phyloP scores from a whole-genome alignment of 1,140 invertebrate species.

The Drosophila mauritiana region DNA sequence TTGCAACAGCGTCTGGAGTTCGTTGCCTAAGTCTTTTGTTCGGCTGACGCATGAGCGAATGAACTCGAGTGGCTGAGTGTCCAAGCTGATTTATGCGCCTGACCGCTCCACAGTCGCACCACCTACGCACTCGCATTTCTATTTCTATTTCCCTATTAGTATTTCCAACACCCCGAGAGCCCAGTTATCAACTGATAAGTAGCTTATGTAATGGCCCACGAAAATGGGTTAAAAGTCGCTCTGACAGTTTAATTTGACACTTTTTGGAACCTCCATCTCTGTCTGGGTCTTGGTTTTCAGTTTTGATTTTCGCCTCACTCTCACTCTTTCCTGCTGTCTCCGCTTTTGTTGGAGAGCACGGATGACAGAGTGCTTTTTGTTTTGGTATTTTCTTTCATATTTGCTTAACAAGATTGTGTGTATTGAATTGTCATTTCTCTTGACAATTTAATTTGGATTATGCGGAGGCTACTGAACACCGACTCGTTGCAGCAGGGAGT shows the following conservation, averaged over 20 bases:
- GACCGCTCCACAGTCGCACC: conserved; percentile 55
- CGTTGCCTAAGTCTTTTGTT: conserved; percentile 81
- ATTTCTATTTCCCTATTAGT: conserved; percentile 57
- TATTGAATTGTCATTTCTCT: conserved; percentile 83
- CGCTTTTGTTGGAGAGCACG: conserved; percentile 35
- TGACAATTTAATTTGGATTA: conserved; percentile 84
- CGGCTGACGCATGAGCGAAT: conserved; percentile 72
- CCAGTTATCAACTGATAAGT: conserved; percentile 81
- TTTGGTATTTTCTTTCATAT: conserved; percentile 70
- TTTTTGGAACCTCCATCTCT: conserved; percentile 42
- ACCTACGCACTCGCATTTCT: conserved; percentile 66
- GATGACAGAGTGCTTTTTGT: conserved; percentile 75
- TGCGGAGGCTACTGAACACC: conserved; percentile 69
- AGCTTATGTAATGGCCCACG: conserved; percentile 75
- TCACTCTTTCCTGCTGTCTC: conserved; percentile 32
- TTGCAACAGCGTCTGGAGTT: conserved; percentile 68
- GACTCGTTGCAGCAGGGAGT: conserved; percentile 3
- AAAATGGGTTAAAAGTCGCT: conserved; percentile 77
- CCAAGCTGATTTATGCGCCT: conserved; percentile 75
- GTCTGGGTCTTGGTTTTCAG: not conserved
- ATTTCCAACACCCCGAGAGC: conserved; percentile 55
- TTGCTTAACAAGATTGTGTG: conserved; percentile 77
- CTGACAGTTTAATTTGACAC: conserved; percentile 82
- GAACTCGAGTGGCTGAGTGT: conserved; percentile 58
- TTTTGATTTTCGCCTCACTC: conserved; percentile 13